These are phyloP conservation scores for Luperina nickerlii DNA, from an alignment of 2,888 invertebrate species.

Conservation along the genomic window DNA sequence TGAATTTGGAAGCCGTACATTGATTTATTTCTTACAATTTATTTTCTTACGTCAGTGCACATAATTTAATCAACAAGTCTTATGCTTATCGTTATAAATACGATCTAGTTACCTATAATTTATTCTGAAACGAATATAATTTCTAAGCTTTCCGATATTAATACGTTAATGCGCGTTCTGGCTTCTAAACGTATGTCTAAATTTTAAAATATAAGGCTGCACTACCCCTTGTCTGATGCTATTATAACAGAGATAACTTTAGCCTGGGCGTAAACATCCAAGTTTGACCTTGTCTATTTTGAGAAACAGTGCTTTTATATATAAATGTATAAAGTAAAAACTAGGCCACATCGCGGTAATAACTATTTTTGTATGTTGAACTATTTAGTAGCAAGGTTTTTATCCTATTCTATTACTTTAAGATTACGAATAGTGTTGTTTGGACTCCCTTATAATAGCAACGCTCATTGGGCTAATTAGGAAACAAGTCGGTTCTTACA, in stretches of 20 bases:
- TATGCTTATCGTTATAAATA: slow-evolving; percentile 57
- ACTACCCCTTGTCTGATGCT: slow-evolving; percentile 44
- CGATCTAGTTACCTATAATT: slow-evolving; percentile 56
- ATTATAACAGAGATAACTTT: slow-evolving; percentile 35
- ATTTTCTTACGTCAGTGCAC: slow-evolving; percentile 54
- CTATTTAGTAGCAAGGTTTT: background rate
- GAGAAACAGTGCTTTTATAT: background rate
- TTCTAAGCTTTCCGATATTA: slow-evolving; percentile 45
- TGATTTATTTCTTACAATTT: slow-evolving; percentile 40
- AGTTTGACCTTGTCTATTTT: background rate
- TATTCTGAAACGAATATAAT: slow-evolving; percentile 60
- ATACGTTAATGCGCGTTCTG: slow-evolving; percentile 44
- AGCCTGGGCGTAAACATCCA: background rate
- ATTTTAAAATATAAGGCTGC: slow-evolving; percentile 54
- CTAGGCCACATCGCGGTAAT: slow-evolving; percentile 1
- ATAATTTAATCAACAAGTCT: slow-evolving; percentile 51
- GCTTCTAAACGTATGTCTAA: slow-evolving; percentile 46
- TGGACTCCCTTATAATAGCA: slow-evolving; percentile 38
- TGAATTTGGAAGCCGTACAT: slow-evolving; percentile 28
- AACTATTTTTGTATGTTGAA: background rate
- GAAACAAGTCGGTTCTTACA: slow-evolving; percentile 63
- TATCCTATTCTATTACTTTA: background rate
- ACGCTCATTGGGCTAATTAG: slow-evolving; percentile 31
- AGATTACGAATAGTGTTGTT: background rate
- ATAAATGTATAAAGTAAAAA: background rate